phyloP scores from a whole-genome alignment of 35 echinoderm and acorn worm genomes.

The Lytechinus variegatus region DNA sequence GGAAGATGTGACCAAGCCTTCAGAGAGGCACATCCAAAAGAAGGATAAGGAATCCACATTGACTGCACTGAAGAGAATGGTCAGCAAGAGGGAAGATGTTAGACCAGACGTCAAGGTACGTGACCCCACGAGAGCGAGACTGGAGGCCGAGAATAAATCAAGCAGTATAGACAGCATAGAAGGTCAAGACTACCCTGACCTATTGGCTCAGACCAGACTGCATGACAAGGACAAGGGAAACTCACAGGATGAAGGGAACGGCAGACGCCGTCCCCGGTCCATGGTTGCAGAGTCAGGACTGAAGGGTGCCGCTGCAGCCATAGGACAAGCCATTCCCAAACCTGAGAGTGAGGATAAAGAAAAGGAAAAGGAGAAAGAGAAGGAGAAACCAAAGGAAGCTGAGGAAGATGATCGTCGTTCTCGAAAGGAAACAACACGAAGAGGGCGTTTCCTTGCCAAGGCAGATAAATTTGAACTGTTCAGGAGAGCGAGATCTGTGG shows the following conservation, averaged over 20 bases:
- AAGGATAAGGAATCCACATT: slow-evolving; percentile 58
- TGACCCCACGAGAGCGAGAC: slow-evolving; percentile 4
- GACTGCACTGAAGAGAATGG: slow-evolving; percentile 50
- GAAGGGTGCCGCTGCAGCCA: slow-evolving; percentile 76
- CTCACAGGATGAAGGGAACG: slow-evolving; percentile 54
- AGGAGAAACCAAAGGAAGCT: slow-evolving; percentile 64
- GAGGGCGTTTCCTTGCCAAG: slow-evolving; percentile 73
- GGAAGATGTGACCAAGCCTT: slow-evolving; percentile 47
- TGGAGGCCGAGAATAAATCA: slow-evolving; percentile 46
- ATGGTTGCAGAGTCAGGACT: slow-evolving; percentile 77
- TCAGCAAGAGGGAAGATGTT: slow-evolving; percentile 57
- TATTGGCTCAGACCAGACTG: slow-evolving; percentile 72
- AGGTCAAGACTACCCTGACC: slow-evolving; percentile 71
- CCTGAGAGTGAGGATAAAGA: slow-evolving; percentile 44
- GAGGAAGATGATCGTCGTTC: slow-evolving; percentile 75
- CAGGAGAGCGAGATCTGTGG: slow-evolving; percentile 76
- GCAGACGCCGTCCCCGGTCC: slow-evolving; percentile 55
- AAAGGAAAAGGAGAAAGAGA: slow-evolving; percentile 57
- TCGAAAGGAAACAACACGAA: slow-evolving; percentile 72
- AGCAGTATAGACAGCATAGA: slow-evolving; percentile 58
- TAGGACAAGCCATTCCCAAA: slow-evolving; percentile 78
- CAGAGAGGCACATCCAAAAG: slow-evolving; percentile 46
- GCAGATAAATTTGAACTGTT: slow-evolving; percentile 82
- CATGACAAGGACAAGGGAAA: slow-evolving; percentile 49
- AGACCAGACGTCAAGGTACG: slow-evolving; percentile 13